Evolutionary conservation across 37 sponge, comb jelly and placozoan species (phyloP).

Genomic region (Ianthella basta): DNA sequence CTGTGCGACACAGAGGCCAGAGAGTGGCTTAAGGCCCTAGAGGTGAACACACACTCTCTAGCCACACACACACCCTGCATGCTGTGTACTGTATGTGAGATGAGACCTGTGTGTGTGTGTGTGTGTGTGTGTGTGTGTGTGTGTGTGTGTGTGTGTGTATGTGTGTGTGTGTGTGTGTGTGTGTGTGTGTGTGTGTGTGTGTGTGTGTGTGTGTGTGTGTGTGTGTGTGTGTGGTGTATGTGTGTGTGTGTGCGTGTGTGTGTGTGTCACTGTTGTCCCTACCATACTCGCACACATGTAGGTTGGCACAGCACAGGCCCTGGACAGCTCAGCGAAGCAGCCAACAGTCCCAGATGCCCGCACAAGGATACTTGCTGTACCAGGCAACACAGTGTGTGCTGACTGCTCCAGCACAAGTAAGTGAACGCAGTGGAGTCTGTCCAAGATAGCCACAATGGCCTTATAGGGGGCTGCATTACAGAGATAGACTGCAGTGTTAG

Average conservation of each 20-base stretch:
- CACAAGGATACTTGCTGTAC: conserved; percentile 48
- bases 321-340: not conserved
- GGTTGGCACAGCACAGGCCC: conserved; percentile 7
- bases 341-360: conserved; percentile 59
- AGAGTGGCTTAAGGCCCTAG: conserved; percentile 68
- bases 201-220: not conserved
- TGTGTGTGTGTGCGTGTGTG: not conserved
- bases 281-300: not conserved
- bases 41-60: conserved; percentile 42
- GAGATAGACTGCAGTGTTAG: no score
- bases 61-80: no score
- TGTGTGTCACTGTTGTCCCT: not conserved
- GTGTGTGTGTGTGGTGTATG: not conserved
- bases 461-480: no score
- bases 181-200: not conserved
- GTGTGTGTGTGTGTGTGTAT: conserved; percentile 1
- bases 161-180: not conserved
- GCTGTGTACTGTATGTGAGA: not conserved
- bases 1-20: conserved; percentile 51
- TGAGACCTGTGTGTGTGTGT: not conserved
- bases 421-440: not conserved
- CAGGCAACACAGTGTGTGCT: conserved; percentile 78
- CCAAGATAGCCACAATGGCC: no score
- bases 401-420: conserved; percentile 73
- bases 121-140: not conserved